These are phyloP conservation scores for Coleophora flavipennella DNA, from an alignment of 2,888 invertebrate genomes.

Conservation along the genomic window DNA sequence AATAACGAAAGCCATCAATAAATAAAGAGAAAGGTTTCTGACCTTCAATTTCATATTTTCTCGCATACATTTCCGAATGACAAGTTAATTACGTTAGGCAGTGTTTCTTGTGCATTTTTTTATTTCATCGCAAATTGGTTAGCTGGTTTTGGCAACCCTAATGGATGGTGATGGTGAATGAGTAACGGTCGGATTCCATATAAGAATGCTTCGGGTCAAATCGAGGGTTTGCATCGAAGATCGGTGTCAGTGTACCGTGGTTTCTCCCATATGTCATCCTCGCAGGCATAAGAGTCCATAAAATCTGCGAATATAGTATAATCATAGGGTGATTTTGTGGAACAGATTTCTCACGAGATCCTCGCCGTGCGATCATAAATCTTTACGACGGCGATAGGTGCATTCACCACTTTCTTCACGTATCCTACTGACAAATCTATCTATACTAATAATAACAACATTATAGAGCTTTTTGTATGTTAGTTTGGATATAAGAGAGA, in stretches of 20 bases:
- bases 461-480: too few relatives aligned
- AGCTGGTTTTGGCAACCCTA: conserved; percentile 35
- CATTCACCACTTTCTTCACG: too few relatives aligned
- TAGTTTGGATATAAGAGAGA: too few relatives aligned
- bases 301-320: too few relatives aligned
- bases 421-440: too few relatives aligned
- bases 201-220: conserved; percentile 60
- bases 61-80: neutral
- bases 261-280: conserved; percentile 58
- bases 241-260: conserved; percentile 62
- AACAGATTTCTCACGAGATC: too few relatives aligned
- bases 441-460: too few relatives aligned
- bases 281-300: conserved; percentile 7
- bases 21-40: neutral
- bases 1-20: neutral
- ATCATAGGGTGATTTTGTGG: too few relatives aligned
- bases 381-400: too few relatives aligned
- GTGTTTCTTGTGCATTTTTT: neutral
- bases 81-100: neutral
- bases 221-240: conserved; percentile 54
- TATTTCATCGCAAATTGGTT: conserved; percentile 10
- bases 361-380: too few relatives aligned
- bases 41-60: conserved; percentile 4
- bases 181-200: conserved; percentile 61
- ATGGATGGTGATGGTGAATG: conserved; percentile 36